phyloP scores from a whole-genome alignment of 2,797 vertebrate genomes.

The Cossypha niveicapilla region DNA sequence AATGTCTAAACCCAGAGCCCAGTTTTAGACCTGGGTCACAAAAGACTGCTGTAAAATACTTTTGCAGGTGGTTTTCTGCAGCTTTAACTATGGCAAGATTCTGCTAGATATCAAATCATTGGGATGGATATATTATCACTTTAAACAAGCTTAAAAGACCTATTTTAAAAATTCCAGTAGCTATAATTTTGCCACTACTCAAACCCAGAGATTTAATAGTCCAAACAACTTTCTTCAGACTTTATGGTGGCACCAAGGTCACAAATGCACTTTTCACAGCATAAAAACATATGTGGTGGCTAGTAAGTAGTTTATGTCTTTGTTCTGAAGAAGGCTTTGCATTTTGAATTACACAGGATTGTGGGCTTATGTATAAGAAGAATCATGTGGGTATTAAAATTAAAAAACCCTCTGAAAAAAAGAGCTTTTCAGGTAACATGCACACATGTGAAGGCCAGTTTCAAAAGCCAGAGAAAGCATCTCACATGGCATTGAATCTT shows the following conservation, averaged over 20 bases:
- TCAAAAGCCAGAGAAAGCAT: constrained; percentile 12
- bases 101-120: background rate
- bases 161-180: background rate
- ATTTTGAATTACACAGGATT: background rate
- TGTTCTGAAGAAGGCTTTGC: background rate
- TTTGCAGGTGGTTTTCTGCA: background rate
- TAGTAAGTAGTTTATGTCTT: background rate
- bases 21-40: background rate
- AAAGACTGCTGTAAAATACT: background rate
- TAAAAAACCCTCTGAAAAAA: background rate
- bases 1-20: background rate
- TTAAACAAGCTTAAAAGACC: background rate
- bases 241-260: background rate
- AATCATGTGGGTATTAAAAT: background rate
- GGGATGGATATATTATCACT: background rate
- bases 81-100: background rate
- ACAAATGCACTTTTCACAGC: background rate
- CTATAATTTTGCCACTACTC: background rate
- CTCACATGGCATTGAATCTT: background rate
- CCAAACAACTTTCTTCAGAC: background rate
- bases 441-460: background rate
- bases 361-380: background rate
- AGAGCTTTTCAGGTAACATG: background rate
- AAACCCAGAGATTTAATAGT: background rate
- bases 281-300: background rate